phyloP scores from a whole-genome alignment of 2,888 invertebrate species.

The Abrostola tripartita region DNA sequence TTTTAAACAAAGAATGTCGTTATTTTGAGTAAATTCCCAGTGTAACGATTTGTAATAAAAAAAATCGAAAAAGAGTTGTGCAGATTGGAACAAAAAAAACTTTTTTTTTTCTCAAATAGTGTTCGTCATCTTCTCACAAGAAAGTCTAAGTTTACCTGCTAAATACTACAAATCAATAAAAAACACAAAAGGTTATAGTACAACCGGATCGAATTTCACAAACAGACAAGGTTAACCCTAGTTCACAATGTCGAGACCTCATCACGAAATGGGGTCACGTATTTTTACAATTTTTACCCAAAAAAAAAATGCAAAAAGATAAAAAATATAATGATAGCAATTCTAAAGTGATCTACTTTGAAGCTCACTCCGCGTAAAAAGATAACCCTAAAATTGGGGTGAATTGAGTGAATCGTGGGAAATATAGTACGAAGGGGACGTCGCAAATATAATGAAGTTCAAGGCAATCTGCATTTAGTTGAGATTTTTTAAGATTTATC shows the following conservation, averaged over 20 bases:
- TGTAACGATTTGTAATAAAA: background rate
- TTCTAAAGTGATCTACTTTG: conserved; percentile 81
- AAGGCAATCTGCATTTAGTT: conserved; percentile 75
- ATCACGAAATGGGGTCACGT: conserved; percentile 83
- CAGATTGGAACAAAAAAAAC: background rate
- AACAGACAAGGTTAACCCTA: conserved; percentile 80
- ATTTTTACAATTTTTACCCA: conserved; percentile 67
- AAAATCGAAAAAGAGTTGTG: background rate
- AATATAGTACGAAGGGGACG: conserved; percentile 63
- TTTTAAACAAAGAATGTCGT: too few species aligned
- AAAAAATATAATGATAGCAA: conserved; percentile 75
- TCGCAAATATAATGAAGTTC: conserved; percentile 68
- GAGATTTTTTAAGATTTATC: conserved; percentile 48
- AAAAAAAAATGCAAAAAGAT: conserved; percentile 49
- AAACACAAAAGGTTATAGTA: conserved; percentile 50
- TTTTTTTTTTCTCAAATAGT: background rate
- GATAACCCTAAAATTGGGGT: conserved; percentile 86
- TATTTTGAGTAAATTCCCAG: too few species aligned
- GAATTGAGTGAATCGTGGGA: conserved; percentile 77
- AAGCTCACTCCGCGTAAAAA: conserved; percentile 70
- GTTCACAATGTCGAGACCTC: conserved; percentile 85
- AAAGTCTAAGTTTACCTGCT: conserved; percentile 58
- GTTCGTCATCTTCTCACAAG: conserved; percentile 70
- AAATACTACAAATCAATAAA: conserved; percentile 44
- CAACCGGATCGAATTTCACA: conserved; percentile 84